Evolutionary conservation across 2,113 vertebrate species (phyloP), one percentile per base, ranked within the genome.

Genomic region (Oophaga pumilio): DNA sequence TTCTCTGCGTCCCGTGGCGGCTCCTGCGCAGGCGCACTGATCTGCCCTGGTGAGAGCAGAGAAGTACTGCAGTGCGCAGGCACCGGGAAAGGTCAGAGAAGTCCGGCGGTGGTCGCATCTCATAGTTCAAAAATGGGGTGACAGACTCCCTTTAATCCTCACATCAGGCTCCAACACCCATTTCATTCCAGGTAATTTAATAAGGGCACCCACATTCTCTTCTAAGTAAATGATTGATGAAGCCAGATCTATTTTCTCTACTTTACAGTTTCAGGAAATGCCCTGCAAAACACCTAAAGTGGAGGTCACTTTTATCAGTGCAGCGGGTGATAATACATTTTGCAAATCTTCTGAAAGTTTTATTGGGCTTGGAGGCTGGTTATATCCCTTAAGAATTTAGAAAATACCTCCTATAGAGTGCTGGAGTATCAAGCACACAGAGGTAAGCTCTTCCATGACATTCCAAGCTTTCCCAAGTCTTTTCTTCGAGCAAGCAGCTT

Each of bases 141-240:
- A n/a, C n/a, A n/a, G n/a, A n/a, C n/a, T n/a, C n/a, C n/a, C n/a
- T n/a, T n/a, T n/a, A 85, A 91, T 90, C 15, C 92, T 92, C 90
- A 89, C 90, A 90, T 91, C 77, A 87, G 93, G 92, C 90, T 88
- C 68, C 66, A 50, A 83, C 92, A 90, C 94, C 95, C 95, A 95
- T 94, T 94, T 92, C 85, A 52, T 91, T 91, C 84, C 90, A 92
- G 93, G 91, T 93, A 92, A 95, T 95, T 94, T 94, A 95, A 94
- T 93, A 95, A 94, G 92, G 78, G 85, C 86, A 78, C 33, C 22
- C 90, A 90, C 90, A 93, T 92, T 90, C 26, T 83, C 56, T 94
- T 91, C 93, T 94, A 93, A 93, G 88, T 92, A 93, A 94, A 93
- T 91, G 94, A 95, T 94, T 92, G 93, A 95, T 95, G 91, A 90